Evolutionary conservation across 2,113 vertebrate genomes (phyloP).

Genomic region (Entomyzon cyanotis): DNA sequence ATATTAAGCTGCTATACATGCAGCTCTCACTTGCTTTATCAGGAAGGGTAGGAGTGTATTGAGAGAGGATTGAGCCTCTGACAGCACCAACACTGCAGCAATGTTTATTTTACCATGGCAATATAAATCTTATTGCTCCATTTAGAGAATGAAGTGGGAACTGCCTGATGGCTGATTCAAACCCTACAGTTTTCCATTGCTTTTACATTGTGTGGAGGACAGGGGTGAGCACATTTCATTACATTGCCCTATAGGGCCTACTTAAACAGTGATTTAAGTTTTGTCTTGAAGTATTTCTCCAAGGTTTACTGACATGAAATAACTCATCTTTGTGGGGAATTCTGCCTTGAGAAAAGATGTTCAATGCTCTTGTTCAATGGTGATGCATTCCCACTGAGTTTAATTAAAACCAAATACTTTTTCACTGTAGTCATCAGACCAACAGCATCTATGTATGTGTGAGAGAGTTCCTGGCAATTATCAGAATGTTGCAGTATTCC

Average conservation of each 20-base stretch:
- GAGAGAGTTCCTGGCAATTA: background rate
- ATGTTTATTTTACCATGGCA: constrained; percentile 7
- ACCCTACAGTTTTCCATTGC: background rate
- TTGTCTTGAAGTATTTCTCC: constrained; percentile 52
- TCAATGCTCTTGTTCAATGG: background rate
- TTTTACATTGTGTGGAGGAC: background rate
- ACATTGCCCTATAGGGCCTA: background rate
- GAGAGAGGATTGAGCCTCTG: background rate
- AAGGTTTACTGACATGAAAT: constrained; percentile 25
- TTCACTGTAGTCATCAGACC: background rate
- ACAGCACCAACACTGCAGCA: background rate
- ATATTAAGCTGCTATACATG: background rate
- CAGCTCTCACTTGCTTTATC: background rate
- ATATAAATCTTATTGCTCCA: background rate
- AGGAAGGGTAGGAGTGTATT: background rate
- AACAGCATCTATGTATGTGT: background rate
- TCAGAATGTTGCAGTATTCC: background rate
- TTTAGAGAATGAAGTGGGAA: background rate
- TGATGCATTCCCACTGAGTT: background rate
- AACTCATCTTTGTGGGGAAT: constrained; percentile 5
- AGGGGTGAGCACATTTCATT: background rate
- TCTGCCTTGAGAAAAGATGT: background rate
- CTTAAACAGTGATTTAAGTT: background rate
- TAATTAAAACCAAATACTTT: background rate
- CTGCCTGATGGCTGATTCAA: background rate